Conservation (phyloP, 2,113 vertebrate species). For the Pterocles burchelli region DNA sequence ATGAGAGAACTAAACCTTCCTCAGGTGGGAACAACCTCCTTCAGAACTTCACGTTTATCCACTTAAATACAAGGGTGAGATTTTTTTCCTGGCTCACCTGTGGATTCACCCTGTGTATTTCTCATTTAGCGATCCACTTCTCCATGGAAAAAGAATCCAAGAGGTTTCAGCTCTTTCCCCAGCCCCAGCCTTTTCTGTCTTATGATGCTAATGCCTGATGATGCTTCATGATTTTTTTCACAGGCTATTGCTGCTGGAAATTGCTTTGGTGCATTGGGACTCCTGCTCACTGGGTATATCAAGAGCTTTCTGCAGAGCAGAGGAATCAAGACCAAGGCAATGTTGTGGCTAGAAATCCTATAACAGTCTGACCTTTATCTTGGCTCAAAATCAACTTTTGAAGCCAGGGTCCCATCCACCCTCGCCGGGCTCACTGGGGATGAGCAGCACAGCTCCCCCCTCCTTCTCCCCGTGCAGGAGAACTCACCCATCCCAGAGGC, state of each 20-base stretch:
- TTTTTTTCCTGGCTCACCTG: not conserved
- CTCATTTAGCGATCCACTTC: not conserved
- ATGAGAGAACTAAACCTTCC: not conserved
- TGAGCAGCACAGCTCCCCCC: not conserved
- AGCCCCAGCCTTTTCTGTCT: not conserved
- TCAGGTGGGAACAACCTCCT: not conserved
- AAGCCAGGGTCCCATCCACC: not conserved
- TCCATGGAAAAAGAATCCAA: not conserved
- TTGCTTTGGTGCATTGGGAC: conserved; percentile 8
- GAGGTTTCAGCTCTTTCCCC: not conserved
- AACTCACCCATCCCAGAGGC: not conserved
- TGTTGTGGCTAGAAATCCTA: not conserved
- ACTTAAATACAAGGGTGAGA: not conserved
- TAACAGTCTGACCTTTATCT: not conserved
- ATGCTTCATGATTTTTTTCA: not conserved
- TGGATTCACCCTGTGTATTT: not conserved
- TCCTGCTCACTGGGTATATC: not conserved
- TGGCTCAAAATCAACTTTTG: not conserved
- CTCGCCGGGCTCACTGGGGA: fast-evolving
- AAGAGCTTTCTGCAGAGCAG: not conserved
- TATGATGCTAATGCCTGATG: conserved; percentile 1
- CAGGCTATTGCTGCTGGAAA: conserved; percentile 27
- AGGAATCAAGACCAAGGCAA: not conserved
- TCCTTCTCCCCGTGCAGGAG: not conserved
- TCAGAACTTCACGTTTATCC: not conserved